Evolutionary conservation across 2,797 vertebrate genomes (phyloP), one percentile per base, ranked within the genome.

Genomic region (Poecile montanus): DNA sequence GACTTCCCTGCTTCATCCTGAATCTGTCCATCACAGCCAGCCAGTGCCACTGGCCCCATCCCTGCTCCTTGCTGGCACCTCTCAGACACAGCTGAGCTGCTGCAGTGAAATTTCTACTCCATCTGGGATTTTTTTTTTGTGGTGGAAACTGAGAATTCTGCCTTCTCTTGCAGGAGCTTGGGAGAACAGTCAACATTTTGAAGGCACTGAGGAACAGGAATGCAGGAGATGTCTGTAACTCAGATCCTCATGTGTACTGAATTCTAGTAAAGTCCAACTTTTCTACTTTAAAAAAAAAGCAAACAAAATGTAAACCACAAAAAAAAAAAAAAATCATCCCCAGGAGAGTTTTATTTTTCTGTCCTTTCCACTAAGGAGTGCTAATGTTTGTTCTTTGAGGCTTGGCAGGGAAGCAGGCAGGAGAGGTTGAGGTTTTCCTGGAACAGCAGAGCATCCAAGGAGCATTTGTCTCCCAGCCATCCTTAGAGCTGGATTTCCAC

Each of bases 181-280:
- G 20, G 29, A 75, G 30, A 75, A 6, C 29, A 5, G 6, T 34
- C 53, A 63, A 13, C 3, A 13, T 20, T 38, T 72, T 81, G 54
- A 66, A 73, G 57, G 60, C 36, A 80, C 7, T 10, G 30, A 79
- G 60, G 27, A 88, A 27, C 20, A 42, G 16, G 30, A 76, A 66
- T n/a, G 42, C 82, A 85, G 51, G 32, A n/a, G 13, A 54, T 3
- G 5, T 7, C 67, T 38, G 6, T 54, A 65, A 66, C 48, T 58
- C 56, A 7, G 15, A 65, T 4, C 26, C 23, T 45, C 1, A 0
- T 13, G 14, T 15, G 12, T 18, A 34, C 0, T 1, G 3, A 53
- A 65, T 61, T 62, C 29, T 54, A 54, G 19, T 65, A 11, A 73
- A 83, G 32, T 68, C 61, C 71, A 48, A 16, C 18, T 89, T 57